Evolutionary conservation across 1,140 invertebrate species (phyloP).

Genomic region (Diachasmimorpha longicaudata): DNA sequence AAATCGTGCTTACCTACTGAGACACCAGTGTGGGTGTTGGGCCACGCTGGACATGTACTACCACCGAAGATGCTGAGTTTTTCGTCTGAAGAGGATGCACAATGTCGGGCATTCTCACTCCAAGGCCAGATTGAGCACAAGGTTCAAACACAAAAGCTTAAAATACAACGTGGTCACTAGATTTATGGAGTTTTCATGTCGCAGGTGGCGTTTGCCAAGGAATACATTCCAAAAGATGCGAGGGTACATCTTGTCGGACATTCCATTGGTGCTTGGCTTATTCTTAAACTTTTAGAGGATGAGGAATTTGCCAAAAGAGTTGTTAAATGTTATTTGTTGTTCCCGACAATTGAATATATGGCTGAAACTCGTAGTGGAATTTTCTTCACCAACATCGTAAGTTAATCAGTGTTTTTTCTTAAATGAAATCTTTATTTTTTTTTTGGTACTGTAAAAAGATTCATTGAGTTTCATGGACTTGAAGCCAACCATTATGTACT

Average conservation of each 20-base stretch:
- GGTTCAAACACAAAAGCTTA: constrained; percentile 39
- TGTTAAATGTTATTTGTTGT: constrained; percentile 73
- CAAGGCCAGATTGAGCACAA: constrained; percentile 84
- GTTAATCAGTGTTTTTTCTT: constrained; percentile 6
- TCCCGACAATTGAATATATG: constrained; percentile 85
- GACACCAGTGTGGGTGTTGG: constrained; percentile 75
- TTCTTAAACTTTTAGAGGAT: constrained; percentile 74
- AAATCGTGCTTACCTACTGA: constrained; percentile 64
- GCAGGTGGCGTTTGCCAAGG: constrained; percentile 72
- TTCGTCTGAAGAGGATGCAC: constrained; percentile 58
- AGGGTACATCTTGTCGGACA: constrained; percentile 81
- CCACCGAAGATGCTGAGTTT: constrained; percentile 57
- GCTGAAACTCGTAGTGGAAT: constrained; percentile 73
- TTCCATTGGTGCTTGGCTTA: constrained; percentile 84
- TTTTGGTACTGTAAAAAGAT: no score
- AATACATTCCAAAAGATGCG: constrained; percentile 72
- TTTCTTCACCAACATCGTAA: constrained; percentile 65
- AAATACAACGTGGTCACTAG: neutral
- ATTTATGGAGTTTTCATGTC: constrained; percentile 31
- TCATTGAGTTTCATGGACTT: no score
- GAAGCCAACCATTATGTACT: no score
- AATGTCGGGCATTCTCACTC: constrained; percentile 70
- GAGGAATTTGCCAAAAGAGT: constrained; percentile 59
- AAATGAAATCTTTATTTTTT: no score
- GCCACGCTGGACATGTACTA: constrained; percentile 75